These are phyloP conservation scores for Drosophila pruinosa DNA, from an alignment of 1,140 invertebrate species.

Conservation along the genomic window DNA sequence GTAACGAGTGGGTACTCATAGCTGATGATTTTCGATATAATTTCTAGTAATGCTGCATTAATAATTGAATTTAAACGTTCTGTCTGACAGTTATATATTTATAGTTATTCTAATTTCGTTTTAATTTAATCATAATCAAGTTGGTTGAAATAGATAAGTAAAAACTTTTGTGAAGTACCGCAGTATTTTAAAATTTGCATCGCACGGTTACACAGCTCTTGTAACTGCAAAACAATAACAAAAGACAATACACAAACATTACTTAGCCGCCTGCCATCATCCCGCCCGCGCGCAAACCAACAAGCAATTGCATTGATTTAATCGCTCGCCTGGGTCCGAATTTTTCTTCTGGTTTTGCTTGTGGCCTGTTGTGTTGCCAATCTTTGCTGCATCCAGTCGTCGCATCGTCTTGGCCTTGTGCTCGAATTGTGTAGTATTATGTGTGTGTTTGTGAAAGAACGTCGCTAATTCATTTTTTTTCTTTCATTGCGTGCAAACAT, in stretches of 20 bases:
- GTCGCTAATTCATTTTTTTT: constrained; percentile 14
- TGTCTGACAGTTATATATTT: no score
- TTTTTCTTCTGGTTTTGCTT: constrained; percentile 32
- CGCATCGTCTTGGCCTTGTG: constrained; percentile 20
- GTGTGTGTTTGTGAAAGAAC: constrained; percentile 15
- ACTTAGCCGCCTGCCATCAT: constrained; percentile 24
- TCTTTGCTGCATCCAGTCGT: constrained; percentile 33
- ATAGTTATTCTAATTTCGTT: no score
- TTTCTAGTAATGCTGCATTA: no score
- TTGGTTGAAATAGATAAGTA: no score
- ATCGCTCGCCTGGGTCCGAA: constrained; percentile 7
- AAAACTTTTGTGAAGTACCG: background rate
- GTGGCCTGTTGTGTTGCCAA: constrained; percentile 21
- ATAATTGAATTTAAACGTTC: no score
- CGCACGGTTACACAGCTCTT: constrained; percentile 17
- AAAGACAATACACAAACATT: constrained; percentile 61
- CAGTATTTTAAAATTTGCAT: background rate
- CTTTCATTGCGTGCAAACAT: constrained; percentile 11
- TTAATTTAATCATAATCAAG: no score
- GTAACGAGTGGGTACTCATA: no score
- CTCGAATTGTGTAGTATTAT: constrained; percentile 2
- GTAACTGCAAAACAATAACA: constrained; percentile 48
- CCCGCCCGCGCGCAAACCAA: constrained; percentile 21
- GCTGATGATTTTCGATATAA: no score
- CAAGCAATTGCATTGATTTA: constrained; percentile 43